These are phyloP conservation scores for Macroglossus sobrinus DNA, from an alignment of 2,113 vertebrate species.

Conservation along the genomic window DNA sequence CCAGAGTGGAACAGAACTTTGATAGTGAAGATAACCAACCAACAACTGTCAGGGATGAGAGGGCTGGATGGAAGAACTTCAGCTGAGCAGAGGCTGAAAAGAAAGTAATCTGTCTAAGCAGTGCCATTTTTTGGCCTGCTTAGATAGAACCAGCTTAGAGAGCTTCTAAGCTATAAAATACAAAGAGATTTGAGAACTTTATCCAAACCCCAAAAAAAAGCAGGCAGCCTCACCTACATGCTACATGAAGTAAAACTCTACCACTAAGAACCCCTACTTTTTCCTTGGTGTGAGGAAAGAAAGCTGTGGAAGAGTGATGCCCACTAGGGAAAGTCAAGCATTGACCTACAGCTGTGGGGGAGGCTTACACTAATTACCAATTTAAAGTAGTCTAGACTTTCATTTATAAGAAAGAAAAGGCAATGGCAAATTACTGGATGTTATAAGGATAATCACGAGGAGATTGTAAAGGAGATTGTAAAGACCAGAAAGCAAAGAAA, in stretches of 20 bases:
- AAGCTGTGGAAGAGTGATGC: not conserved
- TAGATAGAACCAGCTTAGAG: not conserved
- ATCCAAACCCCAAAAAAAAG: not conserved
- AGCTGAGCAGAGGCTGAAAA: not conserved
- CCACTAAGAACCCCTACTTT: not conserved
- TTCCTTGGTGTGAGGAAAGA: not conserved
- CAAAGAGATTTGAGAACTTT: not conserved
- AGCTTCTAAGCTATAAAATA: not conserved
- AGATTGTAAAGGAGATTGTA: not conserved
- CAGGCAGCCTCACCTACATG: not conserved
- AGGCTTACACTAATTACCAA: not conserved
- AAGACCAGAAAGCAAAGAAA: slow-evolving; percentile 11
- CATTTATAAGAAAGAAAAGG: not conserved
- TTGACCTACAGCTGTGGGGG: not conserved
- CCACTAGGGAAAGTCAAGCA: not conserved
- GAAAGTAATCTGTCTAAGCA: not conserved
- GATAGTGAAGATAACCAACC: not conserved
- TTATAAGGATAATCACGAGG: not conserved
- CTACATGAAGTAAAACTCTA: not conserved
- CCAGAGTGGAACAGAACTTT: not conserved
- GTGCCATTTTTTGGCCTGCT: not conserved
- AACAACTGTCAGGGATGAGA: not conserved
- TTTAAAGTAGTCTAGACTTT: not conserved
- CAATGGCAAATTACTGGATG: not conserved
- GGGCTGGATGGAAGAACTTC: not conserved